Conservation (phyloP, 2,113 vertebrate genomes). For the Phycodurus eques region DNA sequence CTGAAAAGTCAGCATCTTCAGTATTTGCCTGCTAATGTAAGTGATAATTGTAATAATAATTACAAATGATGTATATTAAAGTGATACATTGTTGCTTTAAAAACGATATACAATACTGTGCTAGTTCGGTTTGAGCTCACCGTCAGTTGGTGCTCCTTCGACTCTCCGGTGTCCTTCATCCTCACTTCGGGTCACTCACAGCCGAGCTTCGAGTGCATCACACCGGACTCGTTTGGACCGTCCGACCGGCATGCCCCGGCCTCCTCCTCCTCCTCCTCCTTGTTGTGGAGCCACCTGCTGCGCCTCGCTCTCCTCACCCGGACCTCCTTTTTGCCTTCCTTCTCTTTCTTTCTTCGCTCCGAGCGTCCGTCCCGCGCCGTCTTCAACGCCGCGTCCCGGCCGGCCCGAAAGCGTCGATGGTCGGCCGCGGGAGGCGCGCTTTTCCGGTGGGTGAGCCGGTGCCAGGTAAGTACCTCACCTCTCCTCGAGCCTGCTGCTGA, state of each 20-base stretch:
- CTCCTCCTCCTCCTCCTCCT: background rate
- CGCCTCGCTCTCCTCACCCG: background rate
- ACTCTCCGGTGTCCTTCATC: conserved; percentile 75
- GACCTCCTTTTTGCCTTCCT: background rate
- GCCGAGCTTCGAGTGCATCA: conserved; percentile 23
- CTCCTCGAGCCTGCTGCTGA: background rate
- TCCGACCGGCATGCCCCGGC: conserved; percentile 29
- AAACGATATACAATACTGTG: background rate
- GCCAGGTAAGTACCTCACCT: background rate
- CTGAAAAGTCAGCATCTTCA: no score
- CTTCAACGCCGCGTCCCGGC: background rate
- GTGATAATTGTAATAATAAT: no score
- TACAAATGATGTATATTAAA: background rate
- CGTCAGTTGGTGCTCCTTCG: conserved; percentile 79
- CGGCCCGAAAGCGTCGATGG: background rate
- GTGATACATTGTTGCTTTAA: background rate
- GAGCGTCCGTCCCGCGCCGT: background rate
- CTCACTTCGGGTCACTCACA: conserved; percentile 17
- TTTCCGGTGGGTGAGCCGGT: background rate
- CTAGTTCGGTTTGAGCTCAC: conserved; percentile 49
- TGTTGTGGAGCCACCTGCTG: conserved; percentile 11
- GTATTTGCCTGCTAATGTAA: no score
- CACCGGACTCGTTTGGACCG: conserved; percentile 1
- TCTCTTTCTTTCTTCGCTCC: background rate
- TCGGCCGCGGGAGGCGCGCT: background rate